These are phyloP conservation scores for Chydorus sphaericus DNA, from an alignment of 2,888 invertebrate genomes.

Conservation along the genomic window DNA sequence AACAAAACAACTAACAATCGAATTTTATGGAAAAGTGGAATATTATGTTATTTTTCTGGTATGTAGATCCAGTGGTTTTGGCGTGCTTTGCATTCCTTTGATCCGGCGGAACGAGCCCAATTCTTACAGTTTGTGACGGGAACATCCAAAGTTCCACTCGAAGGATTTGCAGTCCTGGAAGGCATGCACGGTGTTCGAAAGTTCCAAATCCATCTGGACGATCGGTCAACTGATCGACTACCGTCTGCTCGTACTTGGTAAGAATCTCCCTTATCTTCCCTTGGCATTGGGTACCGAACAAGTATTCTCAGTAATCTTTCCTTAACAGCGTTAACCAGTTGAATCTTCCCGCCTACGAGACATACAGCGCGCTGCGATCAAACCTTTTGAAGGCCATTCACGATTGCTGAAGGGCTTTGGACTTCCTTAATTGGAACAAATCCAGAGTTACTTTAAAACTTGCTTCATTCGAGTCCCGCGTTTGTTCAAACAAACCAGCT, in stretches of 20 bases:
- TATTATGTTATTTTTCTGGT: slow-evolving; percentile 13
- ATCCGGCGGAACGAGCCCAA: slow-evolving; percentile 76
- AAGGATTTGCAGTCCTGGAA: slow-evolving; percentile 74
- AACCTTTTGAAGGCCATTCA: slow-evolving; percentile 73
- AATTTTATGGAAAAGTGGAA: neutral
- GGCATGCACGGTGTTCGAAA: slow-evolving; percentile 88
- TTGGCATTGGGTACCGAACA: neutral
- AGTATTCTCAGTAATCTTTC: slow-evolving; percentile 25
- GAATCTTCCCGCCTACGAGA: slow-evolving; percentile 80
- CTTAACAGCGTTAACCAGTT: slow-evolving; percentile 66
- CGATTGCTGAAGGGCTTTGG: slow-evolving; percentile 86
- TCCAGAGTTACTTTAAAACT: neutral
- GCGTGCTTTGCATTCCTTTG: slow-evolving; percentile 74
- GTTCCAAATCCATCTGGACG: slow-evolving; percentile 81
- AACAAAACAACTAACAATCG: neutral
- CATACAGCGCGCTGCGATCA: slow-evolving; percentile 69
- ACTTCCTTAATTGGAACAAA: slow-evolving; percentile 39
- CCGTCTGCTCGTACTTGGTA: slow-evolving; percentile 87
- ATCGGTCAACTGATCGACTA: slow-evolving; percentile 68
- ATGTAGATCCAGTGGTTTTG: slow-evolving; percentile 81
- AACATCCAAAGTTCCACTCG: slow-evolving; percentile 76
- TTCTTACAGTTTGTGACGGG: slow-evolving; percentile 87
- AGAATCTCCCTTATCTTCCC: slow-evolving; percentile 21
- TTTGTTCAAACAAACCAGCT: neutral
- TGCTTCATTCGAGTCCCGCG: neutral